A percentile compares a stretch with the other conserved stretches of the same genome.
phyloP scores from a whole-genome alignment of 2,113 vertebrate genomes.

The Cnemophilus loriae region DNA sequence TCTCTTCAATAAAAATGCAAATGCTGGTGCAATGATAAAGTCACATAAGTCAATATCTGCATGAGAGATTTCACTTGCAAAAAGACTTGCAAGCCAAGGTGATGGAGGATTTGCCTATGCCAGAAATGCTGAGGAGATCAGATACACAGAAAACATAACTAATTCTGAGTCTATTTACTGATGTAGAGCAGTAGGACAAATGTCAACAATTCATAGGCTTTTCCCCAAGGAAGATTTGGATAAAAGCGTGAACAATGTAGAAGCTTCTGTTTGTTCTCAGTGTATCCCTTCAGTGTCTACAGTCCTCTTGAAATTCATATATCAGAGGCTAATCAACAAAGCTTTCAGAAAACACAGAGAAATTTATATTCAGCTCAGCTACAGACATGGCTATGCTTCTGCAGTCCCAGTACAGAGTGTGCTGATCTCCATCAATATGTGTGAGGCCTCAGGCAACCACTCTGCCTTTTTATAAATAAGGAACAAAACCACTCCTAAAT shows the following conservation, averaged over 20 bases:
- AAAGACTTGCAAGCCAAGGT: background rate
- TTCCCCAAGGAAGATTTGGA: background rate
- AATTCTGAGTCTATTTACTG: background rate
- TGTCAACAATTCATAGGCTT: background rate
- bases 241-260: background rate
- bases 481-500: background rate
- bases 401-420: background rate
- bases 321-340: slow-evolving; percentile 4
- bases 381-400: background rate
- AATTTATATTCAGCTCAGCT: slow-evolving; percentile 28
- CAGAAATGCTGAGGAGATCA: background rate
- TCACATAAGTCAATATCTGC: background rate
- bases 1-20: background rate
- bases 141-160: background rate
- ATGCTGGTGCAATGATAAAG: background rate
- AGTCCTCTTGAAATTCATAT: background rate
- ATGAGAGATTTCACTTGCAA: background rate
- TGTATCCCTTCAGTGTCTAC: background rate
- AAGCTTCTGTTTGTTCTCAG: background rate
- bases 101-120: background rate
- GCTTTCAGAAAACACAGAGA: background rate
- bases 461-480: background rate
- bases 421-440: background rate
- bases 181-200: background rate
- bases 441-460: background rate